These are phyloP conservation scores for Sclerurus mexicanus DNA, from an alignment of 2,113 vertebrate species.

Conservation along the genomic window DNA sequence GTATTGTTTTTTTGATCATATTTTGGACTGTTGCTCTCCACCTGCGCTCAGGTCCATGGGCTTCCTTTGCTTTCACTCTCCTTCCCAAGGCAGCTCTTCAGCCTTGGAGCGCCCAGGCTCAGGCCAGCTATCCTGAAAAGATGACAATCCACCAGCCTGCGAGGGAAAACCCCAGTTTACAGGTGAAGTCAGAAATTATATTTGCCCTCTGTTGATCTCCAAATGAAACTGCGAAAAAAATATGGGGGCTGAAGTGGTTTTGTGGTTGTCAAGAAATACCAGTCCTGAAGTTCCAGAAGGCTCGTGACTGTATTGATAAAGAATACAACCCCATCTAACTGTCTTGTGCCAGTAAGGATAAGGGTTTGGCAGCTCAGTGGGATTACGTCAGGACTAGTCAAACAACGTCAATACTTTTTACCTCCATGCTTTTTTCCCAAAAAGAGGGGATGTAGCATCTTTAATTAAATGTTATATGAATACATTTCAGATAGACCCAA, in stretches of 20 bases:
- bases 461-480: conserved; percentile 82
- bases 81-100: background rate
- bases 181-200: background rate
- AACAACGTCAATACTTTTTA: conserved; percentile 64
- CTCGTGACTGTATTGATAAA: conserved; percentile 27
- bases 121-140: background rate
- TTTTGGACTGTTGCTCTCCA: background rate
- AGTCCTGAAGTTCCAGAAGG: conserved; percentile 60
- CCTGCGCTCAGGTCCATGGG: background rate
- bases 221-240: conserved; percentile 44
- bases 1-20: background rate
- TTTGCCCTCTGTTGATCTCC: conserved; percentile 41
- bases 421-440: background rate
- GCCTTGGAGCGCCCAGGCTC: background rate
- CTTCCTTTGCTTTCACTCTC: background rate
- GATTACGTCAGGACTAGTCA: conserved; percentile 54
- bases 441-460: conserved; percentile 42
- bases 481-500: conserved; percentile 77
- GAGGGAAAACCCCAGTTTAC: background rate
- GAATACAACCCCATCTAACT: background rate
- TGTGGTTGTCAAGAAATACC: conserved; percentile 36
- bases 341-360: conserved; percentile 59
- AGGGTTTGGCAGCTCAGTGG: conserved; percentile 59
- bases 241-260: background rate
- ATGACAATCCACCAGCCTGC: background rate